These are phyloP conservation scores for Nothoprocta pentlandii DNA, from an alignment of 2,113 vertebrate species.

Conservation along the genomic window DNA sequence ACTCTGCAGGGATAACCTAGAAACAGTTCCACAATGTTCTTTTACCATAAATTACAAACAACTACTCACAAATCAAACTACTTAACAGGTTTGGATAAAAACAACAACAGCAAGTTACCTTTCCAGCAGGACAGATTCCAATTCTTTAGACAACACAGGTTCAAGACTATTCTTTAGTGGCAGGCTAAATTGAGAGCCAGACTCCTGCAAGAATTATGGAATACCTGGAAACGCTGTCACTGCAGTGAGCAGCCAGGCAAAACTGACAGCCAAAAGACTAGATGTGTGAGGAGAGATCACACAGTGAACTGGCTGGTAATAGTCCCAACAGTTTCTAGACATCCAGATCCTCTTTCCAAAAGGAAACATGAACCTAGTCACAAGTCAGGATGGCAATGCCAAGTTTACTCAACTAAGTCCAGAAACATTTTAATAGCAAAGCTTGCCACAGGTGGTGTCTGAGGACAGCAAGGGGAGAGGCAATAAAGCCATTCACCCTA, in stretches of 20 bases:
- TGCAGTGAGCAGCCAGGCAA: neutral
- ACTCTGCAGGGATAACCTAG: neutral
- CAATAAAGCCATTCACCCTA: neutral
- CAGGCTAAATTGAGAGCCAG: neutral
- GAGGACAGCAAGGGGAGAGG: neutral
- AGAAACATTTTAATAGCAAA: neutral
- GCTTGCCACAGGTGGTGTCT: accelerated
- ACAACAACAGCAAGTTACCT: neutral
- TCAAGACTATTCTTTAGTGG: neutral
- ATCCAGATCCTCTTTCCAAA: neutral
- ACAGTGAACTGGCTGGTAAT: neutral
- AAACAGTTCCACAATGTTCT: neutral
- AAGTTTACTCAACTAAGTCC: neutral
- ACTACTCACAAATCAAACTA: neutral
- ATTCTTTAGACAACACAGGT: neutral
- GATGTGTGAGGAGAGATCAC: neutral
- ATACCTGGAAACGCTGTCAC: accelerated
- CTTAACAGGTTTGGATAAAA: neutral
- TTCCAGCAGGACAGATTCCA: neutral
- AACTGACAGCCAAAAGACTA: neutral
- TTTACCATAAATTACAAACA: neutral
- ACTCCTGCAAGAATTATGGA: neutral
- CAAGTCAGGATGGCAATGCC: neutral
- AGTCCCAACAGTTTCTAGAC: neutral
- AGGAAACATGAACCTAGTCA: neutral